Percentiles rank a stretch among this genome's conserved stretches.
These are phyloP conservation scores for Simalia tracyae DNA, from an alignment of 2,797 vertebrate genomes.

Conservation along the genomic window DNA sequence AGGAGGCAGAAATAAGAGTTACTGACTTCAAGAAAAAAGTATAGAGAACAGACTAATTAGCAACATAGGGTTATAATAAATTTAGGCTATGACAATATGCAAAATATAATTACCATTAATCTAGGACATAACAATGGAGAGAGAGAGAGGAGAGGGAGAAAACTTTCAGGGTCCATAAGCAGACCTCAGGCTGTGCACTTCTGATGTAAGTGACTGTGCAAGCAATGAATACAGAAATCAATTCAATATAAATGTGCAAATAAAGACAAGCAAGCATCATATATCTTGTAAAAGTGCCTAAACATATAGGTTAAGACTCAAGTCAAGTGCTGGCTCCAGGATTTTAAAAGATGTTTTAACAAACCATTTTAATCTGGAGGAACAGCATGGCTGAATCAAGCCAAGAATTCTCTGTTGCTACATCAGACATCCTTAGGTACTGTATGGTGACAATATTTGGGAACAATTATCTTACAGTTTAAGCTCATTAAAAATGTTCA, in stretches of 20 bases:
- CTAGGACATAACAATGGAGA: background rate
- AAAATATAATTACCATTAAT: background rate
- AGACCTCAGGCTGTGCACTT: background rate
- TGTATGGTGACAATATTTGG: background rate
- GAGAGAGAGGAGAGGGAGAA: background rate
- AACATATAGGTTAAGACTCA: background rate
- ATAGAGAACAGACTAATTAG: background rate
- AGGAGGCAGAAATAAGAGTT: background rate
- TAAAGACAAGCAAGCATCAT: background rate
- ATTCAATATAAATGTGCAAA: background rate
- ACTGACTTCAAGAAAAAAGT: background rate
- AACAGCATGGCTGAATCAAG: background rate
- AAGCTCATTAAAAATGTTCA: background rate
- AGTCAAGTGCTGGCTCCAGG: background rate
- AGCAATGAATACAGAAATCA: background rate
- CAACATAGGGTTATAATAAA: background rate
- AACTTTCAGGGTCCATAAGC: background rate
- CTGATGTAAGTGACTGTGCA: too few relatives aligned
- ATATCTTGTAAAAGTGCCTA: background rate
- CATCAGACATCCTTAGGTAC: background rate
- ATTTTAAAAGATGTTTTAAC: background rate
- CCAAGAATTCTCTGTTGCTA: background rate
- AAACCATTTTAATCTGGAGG: background rate
- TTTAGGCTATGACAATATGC: background rate
- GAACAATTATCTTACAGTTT: background rate